These are phyloP conservation scores for Ephydatia muelleri DNA, from an alignment of 37 sponge, comb jelly and placozoan species.

Conservation along the genomic window DNA sequence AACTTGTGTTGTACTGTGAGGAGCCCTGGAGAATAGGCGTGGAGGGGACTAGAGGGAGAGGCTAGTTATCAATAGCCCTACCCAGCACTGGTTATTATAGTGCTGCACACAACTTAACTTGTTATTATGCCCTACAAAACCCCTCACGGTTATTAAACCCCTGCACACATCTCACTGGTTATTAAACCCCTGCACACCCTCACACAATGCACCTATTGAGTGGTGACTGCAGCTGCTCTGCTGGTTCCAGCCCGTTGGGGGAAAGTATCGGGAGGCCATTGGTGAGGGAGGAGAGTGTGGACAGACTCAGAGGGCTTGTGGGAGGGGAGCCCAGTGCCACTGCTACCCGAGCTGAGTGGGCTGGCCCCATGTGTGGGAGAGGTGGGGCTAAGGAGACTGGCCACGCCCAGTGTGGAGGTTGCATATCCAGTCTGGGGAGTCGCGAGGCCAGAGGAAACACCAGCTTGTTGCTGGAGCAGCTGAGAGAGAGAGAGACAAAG, in stretches of 20 bases:
- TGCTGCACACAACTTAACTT: not conserved
- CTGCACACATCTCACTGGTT: too few species aligned
- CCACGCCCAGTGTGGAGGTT: conserved; percentile 11
- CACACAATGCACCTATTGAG: conserved; percentile 48
- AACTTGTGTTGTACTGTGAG: conserved; percentile 1
- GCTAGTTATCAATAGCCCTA: not conserved
- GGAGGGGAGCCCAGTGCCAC: conserved; percentile 35
- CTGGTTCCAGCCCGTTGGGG: conserved; percentile 38
- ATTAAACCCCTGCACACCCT: too few species aligned
- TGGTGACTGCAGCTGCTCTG: conserved; percentile 49
- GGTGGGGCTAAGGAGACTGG: conserved; percentile 63
- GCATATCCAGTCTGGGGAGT: conserved; percentile 1
- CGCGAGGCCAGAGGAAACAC: too few species aligned
- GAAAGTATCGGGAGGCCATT: conserved; percentile 57
- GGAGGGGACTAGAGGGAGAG: conserved; percentile 38
- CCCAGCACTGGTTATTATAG: not conserved
- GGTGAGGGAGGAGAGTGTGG: conserved; percentile 14
- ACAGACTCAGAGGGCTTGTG: conserved; percentile 15
- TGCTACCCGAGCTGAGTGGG: conserved; percentile 34
- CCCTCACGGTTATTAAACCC: too few species aligned
- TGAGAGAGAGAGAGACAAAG: not conserved
- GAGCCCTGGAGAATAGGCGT: conserved; percentile 40
- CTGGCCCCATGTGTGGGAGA: conserved; percentile 47
- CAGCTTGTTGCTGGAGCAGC: conserved; percentile 54
- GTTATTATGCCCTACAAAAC: too few species aligned